A percentile compares a stretch with the other conserved stretches of the same genome.
Conservation (phyloP, 2,797 vertebrate genomes). For the Trematomus bernacchii region DNA sequence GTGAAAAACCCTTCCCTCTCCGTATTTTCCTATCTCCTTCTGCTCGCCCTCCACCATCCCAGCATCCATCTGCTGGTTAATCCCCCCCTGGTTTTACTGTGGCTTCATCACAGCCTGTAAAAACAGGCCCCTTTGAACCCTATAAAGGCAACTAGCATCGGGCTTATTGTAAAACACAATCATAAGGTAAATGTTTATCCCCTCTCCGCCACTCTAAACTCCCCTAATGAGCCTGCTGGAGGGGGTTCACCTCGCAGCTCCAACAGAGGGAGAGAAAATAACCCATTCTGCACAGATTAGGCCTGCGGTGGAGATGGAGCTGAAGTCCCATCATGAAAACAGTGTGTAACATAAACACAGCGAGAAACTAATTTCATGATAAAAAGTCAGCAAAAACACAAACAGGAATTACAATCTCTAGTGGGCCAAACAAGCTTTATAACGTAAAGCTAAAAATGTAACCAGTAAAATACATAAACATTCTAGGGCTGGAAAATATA, state of each 20-base stretch:
- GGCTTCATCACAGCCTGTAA: conserved; percentile 92
- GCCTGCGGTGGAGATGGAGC: conserved; percentile 42
- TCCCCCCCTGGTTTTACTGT: conserved; percentile 87
- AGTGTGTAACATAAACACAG: conserved; percentile 49
- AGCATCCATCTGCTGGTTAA: conserved; percentile 86
- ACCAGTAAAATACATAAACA: neutral
- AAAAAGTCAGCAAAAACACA: conserved; percentile 40
- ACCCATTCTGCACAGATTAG: conserved; percentile 54
- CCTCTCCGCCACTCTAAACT: conserved; percentile 87
- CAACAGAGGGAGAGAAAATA: conserved; percentile 47
- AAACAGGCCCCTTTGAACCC: conserved; percentile 90
- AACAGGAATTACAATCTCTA: conserved; percentile 1
- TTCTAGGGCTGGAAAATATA: too few species aligned
- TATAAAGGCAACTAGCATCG: conserved; percentile 91
- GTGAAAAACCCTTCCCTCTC: conserved; percentile 7
- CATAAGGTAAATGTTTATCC: conserved; percentile 93
- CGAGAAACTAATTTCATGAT: conserved; percentile 48
- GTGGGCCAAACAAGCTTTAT: conserved; percentile 25
- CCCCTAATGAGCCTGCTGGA: conserved; percentile 88
- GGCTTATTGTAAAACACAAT: conserved; percentile 94
- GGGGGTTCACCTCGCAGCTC: conserved; percentile 58
- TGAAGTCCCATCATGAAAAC: conserved; percentile 55
- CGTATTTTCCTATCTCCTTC: conserved; percentile 31
- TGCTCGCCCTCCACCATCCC: conserved; percentile 38
- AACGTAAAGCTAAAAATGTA: conserved; percentile 10